Evolutionary conservation across 1,140 invertebrate species (phyloP), one percentile per base, ranked within the genome.

Genomic region (Drosophila biarmipes): DNA sequence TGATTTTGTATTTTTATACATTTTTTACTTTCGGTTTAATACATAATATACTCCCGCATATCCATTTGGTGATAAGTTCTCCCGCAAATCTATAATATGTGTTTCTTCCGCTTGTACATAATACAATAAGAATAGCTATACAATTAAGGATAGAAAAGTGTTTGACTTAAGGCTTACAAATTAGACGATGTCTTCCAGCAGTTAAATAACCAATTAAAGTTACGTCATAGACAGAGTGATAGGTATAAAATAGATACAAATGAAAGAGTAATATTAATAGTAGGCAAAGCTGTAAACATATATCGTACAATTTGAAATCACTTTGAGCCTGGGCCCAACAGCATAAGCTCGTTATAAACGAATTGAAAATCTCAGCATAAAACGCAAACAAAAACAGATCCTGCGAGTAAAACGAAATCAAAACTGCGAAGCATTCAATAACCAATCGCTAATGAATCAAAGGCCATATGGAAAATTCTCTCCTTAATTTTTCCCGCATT

Each of bases 101-200:
- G 68, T 53, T 74, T 67, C 78, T 57, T 67, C 63, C 34, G 66
- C 68, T 85, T 48, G 72, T 75, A 76, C 61, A 72, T 77, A 78
- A 78, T 87, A 86, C 64, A 78, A 73, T 84, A 71, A 55, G 67
- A 74, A 38, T 86, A 68, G 72, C 64, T 87, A 87, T 87, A 86
- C 81, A 86, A 87, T 81, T 87, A 78, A 71, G 69, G 78, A 86
- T 86, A 87, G 69, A 86, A 87, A 86, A 80, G 72, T 73, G 69
- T 56, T 37, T 73, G 81, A 84, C 53, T 84, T 69, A 61, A 69
- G 64, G 80, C 80, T 71, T 84, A 84, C 58, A 37, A 74, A 78
- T 71, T 53, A 86, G 54, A 71, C 71, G 52, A 86, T 86, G 82
- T 87, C 82, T 87, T 82, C 64, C 74, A 72, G 78, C 76, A 63